Percentiles rank a stretch among this genome's conserved stretches.
phyloP scores from a whole-genome alignment of 2,888 invertebrate genomes.

The Drosophila quinaria region DNA sequence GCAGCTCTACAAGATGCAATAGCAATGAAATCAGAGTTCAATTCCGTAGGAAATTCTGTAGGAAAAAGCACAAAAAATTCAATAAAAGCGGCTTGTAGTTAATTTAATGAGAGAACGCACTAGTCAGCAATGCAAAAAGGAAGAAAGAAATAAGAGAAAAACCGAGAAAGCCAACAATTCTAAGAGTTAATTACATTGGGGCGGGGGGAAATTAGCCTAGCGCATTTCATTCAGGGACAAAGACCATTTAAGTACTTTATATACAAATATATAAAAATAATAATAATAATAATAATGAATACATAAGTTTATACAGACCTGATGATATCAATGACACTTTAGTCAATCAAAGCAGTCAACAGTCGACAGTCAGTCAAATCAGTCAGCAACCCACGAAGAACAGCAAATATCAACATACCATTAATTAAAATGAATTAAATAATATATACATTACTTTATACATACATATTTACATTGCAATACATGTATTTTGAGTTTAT shows the following conservation, averaged over 20 bases:
- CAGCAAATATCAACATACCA: constrained; percentile 69
- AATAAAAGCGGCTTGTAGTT: constrained; percentile 38
- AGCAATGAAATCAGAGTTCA: constrained; percentile 6
- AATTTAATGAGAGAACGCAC: constrained; percentile 37
- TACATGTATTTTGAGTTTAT: constrained; percentile 17
- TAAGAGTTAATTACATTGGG: constrained; percentile 32
- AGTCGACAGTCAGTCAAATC: constrained; percentile 49
- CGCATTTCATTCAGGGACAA: constrained; percentile 79
- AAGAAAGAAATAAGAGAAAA: constrained; percentile 18
- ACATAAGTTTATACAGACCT: constrained; percentile 35
- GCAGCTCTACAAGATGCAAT: constrained; percentile 84
- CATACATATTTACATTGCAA: constrained; percentile 28
- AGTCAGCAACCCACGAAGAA: constrained; percentile 32
- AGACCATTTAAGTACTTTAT: constrained; percentile 78
- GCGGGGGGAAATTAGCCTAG: constrained; percentile 42
- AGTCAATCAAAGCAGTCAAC: constrained; percentile 45
- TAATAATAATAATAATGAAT: constrained; percentile 15
- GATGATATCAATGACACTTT: constrained; percentile 39
- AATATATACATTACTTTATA: constrained; percentile 19
- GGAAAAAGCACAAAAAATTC: neutral
- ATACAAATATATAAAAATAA: constrained; percentile 42
- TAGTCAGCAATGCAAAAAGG: constrained; percentile 52
- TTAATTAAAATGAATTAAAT: constrained; percentile 72
- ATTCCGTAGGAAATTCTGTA: neutral
- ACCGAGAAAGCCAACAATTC: constrained; percentile 58